A percentile compares a stretch with the other conserved stretches of the same genome.
phyloP scores from a whole-genome alignment of 2,888 invertebrate species.

The Brachynemurus nebulosus region DNA sequence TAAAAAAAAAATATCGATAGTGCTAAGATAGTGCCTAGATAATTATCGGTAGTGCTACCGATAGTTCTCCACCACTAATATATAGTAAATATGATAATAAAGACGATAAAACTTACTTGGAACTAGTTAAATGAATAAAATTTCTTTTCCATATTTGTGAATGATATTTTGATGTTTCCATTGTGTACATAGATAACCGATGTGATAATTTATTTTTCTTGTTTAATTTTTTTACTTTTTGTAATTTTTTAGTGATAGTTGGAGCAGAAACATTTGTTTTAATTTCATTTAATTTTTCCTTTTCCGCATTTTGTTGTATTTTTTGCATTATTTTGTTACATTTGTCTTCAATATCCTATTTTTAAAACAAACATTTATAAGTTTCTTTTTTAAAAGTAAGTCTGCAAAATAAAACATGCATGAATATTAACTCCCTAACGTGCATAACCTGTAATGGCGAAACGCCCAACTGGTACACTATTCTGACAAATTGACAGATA shows the following conservation, averaged over 20 bases:
- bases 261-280: conserved; percentile 18
- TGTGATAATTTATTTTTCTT: conserved; percentile 19
- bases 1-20: too few species aligned
- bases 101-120: not conserved
- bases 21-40: too few species aligned
- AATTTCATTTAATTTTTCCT: not conserved
- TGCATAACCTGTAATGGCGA: too few species aligned
- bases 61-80: too few species aligned
- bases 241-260: conserved; percentile 13
- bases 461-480: too few species aligned
- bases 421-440: too few species aligned
- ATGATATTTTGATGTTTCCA: conserved; percentile 17
- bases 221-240: conserved; percentile 18
- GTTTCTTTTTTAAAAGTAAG: too few species aligned
- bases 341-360: conserved; percentile 11
- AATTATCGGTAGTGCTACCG: too few species aligned
- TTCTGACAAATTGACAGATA: too few species aligned
- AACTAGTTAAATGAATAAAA: not conserved
- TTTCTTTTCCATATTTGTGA: not conserved
- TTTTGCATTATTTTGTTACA: conserved; percentile 6
- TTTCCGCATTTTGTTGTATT: not conserved
- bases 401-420: too few species aligned
- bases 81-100: too few species aligned
- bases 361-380: not conserved
- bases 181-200: conserved; percentile 25